Evolutionary conservation across 2,888 invertebrate species (phyloP).

Genomic region (Mechanitis mazaeus): DNA sequence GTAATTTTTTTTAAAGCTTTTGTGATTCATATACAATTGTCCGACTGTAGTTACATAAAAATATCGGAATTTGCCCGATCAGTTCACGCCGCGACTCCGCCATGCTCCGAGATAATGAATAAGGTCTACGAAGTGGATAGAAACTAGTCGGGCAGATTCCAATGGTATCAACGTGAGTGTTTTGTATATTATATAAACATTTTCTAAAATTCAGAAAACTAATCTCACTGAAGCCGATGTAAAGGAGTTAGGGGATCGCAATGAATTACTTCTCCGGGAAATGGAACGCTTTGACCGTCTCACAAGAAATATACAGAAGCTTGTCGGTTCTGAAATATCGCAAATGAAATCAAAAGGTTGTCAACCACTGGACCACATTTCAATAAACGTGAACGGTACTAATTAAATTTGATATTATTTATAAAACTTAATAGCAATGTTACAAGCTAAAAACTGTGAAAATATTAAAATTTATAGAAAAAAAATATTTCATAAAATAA

Average conservation of each 20-base stretch:
- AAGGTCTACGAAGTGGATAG: too few relatives aligned
- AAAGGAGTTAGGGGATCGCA: slow-evolving; percentile 73
- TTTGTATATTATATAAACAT: background rate
- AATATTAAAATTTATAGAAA: too few relatives aligned
- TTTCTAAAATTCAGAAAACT: slow-evolving; percentile 62
- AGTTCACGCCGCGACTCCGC: too few relatives aligned
- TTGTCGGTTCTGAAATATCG: slow-evolving; percentile 58
- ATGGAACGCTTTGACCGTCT: slow-evolving; percentile 79
- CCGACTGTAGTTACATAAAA: too few relatives aligned
- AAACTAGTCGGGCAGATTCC: too few relatives aligned
- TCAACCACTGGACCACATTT: slow-evolving; percentile 33
- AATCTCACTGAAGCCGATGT: slow-evolving; percentile 77
- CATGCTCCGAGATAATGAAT: too few relatives aligned
- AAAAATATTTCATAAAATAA: background rate
- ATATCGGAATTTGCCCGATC: too few relatives aligned
- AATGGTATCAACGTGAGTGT: too few relatives aligned
- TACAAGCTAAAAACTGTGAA: too few relatives aligned
- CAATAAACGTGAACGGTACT: slow-evolving; percentile 41
- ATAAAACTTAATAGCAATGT: background rate
- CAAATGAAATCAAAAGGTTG: slow-evolving; percentile 34
- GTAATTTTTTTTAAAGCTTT: too few relatives aligned
- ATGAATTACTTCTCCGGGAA: slow-evolving; percentile 75
- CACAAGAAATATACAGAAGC: slow-evolving; percentile 74
- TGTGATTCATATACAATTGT: too few relatives aligned
- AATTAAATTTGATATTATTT: background rate